Percentiles rank a stretch among this genome's conserved stretches.
phyloP scores from a whole-genome alignment of 1,140 invertebrate genomes.

The Stenopsyche tienmushanensis region DNA sequence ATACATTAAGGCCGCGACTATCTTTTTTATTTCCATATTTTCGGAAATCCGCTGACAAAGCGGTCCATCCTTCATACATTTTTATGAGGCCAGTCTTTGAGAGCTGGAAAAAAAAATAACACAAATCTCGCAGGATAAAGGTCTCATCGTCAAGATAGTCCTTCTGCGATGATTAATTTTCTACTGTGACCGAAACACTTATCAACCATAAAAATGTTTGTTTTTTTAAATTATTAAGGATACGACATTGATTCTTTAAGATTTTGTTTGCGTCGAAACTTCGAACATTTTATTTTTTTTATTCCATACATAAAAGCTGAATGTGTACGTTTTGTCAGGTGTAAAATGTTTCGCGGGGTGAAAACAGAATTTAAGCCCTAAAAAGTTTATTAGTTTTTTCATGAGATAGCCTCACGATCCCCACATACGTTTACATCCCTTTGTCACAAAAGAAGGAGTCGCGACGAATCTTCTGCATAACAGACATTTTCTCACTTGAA shows the following conservation, averaged over 20 bases:
- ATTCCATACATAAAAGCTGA: too few species aligned
- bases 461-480: neutral
- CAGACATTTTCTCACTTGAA: neutral
- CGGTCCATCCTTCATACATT: constrained; percentile 20
- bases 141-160: too few species aligned
- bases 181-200: too few species aligned
- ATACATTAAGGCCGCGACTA: constrained; percentile 15
- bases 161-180: too few species aligned
- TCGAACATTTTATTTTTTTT: too few species aligned
- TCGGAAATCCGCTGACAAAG: constrained; percentile 23
- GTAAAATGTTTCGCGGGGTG: too few species aligned
- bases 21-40: constrained; percentile 23
- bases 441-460: neutral
- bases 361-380: too few species aligned
- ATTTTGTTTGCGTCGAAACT: too few species aligned
- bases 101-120: constrained; percentile 7
- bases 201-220: too few species aligned
- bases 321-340: too few species aligned
- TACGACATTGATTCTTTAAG: too few species aligned
- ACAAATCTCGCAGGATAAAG: neutral
- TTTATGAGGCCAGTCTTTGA: constrained; percentile 8
- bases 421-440: neutral
- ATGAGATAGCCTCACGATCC: neutral
- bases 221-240: too few species aligned
- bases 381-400: neutral